Evolutionary conservation across 1,140 invertebrate genomes (phyloP).

Genomic region (Acromyrmex charruanus): DNA sequence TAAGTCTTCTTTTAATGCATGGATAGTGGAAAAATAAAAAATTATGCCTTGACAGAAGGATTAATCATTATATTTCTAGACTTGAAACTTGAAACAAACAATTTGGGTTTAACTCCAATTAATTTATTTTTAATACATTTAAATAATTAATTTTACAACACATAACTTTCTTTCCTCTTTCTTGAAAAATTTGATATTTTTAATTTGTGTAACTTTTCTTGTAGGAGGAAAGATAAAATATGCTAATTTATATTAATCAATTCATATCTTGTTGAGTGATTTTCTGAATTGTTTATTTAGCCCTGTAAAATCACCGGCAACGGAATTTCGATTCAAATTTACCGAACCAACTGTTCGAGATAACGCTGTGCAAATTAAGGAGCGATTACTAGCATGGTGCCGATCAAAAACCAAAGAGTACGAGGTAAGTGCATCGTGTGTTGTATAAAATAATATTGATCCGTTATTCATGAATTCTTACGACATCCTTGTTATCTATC

Average conservation of each 20-base stretch:
- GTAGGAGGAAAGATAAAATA: too few species aligned
- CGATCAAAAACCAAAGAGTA: conserved; percentile 98
- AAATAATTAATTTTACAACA: too few species aligned
- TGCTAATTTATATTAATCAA: background rate
- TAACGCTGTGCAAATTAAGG: conserved; percentile 97
- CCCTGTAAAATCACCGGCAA: conserved; percentile 83
- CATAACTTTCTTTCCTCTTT: too few species aligned
- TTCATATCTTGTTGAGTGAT: background rate
- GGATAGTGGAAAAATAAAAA: too few species aligned
- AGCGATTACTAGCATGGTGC: conserved; percentile 98
- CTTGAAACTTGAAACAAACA: too few species aligned
- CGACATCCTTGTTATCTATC: background rate
- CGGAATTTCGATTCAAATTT: conserved; percentile 92
- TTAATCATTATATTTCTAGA: too few species aligned
- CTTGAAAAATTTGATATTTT: too few species aligned
- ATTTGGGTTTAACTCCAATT: too few species aligned
- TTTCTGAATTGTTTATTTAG: conserved; percentile 72
- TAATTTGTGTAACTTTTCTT: too few species aligned
- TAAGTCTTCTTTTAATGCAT: too few species aligned
- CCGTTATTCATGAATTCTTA: background rate
- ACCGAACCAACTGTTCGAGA: conserved; percentile 94
- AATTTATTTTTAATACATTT: too few species aligned
- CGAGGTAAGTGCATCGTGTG: conserved; percentile 89
- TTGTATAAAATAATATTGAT: conserved; percentile 4
- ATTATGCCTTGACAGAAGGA: too few species aligned